Percentiles rank a stretch among this genome's conserved stretches.
These are phyloP conservation scores for Thecocarcelia acutangulata DNA, from an alignment of 2,888 invertebrate genomes.

Conservation along the genomic window DNA sequence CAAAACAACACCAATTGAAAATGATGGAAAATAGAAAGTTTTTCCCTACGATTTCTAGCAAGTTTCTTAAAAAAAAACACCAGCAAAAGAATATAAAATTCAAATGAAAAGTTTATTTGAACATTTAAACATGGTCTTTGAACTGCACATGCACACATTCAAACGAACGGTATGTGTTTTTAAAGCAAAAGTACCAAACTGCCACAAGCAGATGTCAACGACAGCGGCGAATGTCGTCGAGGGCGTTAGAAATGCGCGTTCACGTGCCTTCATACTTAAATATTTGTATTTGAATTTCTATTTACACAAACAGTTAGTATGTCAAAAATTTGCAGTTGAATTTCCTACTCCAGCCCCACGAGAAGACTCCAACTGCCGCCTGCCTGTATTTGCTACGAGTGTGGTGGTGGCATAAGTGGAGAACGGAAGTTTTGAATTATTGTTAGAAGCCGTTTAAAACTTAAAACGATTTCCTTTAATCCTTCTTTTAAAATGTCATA, in stretches of 20 bases:
- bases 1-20: constrained; percentile 41
- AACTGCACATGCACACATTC: background rate
- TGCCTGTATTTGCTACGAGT: background rate
- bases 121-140: constrained; percentile 40
- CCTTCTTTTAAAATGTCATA: constrained; percentile 55
- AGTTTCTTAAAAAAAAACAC: constrained; percentile 21
- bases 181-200: constrained; percentile 43
- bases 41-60: constrained; percentile 1
- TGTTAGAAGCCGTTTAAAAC: constrained; percentile 61
- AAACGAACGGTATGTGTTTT: background rate
- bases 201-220: constrained; percentile 60
- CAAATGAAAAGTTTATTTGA: constrained; percentile 52
- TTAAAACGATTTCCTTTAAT: constrained; percentile 66
- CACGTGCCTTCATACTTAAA: constrained; percentile 55
- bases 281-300: constrained; percentile 15
- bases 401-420: background rate
- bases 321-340: constrained; percentile 21
- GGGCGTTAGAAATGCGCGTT: constrained; percentile 61
- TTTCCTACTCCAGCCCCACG: background rate
- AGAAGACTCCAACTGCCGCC: background rate
- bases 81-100: background rate
- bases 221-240: constrained; percentile 21
- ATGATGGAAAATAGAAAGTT: constrained; percentile 41
- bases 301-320: constrained; percentile 26
- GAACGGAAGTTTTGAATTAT: constrained; percentile 64